These are phyloP conservation scores for Callimico goeldii DNA, from an alignment of 2,797 vertebrate species.

Conservation along the genomic window DNA sequence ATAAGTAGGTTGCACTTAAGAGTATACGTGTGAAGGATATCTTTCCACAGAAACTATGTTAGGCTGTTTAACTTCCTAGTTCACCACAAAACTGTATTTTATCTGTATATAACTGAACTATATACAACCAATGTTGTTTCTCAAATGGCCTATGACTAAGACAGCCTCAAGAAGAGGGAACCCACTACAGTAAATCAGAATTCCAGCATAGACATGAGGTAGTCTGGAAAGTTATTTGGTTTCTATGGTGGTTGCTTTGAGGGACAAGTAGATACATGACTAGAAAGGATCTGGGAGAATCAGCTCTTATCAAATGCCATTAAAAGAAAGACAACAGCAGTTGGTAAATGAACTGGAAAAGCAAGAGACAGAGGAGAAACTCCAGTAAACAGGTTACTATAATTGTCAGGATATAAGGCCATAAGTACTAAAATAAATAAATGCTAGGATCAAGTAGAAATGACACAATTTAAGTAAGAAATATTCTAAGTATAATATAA, in stretches of 20 bases:
- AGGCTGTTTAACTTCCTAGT: neutral
- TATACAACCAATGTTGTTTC: neutral
- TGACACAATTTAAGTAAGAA: neutral
- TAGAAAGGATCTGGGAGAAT: neutral
- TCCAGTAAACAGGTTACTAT: neutral
- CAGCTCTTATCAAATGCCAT: neutral
- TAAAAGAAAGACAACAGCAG: neutral
- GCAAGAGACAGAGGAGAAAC: neutral
- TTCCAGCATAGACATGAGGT: neutral
- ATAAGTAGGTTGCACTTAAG: neutral
- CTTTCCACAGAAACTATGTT: slow-evolving; percentile 2
- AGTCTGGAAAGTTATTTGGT: neutral
- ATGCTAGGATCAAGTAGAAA: neutral
- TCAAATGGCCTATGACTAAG: neutral
- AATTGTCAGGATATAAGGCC: neutral
- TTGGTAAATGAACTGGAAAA: neutral
- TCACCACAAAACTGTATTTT: slow-evolving; percentile 18
- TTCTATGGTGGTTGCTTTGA: neutral
- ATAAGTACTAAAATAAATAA: neutral
- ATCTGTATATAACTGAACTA: neutral
- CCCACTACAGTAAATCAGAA: neutral
- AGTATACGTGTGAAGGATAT: neutral
- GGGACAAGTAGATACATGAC: neutral
- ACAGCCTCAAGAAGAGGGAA: neutral
- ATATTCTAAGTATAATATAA: slow-evolving; percentile 15